Evolutionary conservation across 1,140 invertebrate species (phyloP), one percentile per base, ranked within the genome.

Genomic region (Anadara kagoshimensis): DNA sequence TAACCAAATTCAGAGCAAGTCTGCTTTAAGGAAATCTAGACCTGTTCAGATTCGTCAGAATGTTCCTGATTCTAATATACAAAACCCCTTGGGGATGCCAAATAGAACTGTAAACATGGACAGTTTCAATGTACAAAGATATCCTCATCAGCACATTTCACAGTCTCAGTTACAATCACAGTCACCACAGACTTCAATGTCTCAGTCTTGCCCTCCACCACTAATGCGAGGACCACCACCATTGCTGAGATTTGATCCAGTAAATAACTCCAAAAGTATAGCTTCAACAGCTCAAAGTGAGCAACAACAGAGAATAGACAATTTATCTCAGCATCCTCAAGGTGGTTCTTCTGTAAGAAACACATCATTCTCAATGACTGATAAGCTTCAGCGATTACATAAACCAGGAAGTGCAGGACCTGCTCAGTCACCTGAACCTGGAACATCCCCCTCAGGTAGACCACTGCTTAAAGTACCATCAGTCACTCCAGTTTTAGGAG

Each of bases 141-240:
- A 18, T n/a, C n/a, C n/a, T n/a, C n/a, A n/a, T 47, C 57, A 41
- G 18, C 64, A 43, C 29, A 74, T 16, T 11, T 20, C 14, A 10
- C n/a, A 24, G 20, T 57, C 22, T 29, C 41, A 44, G 22, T n/a
- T 24, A 16, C n/a, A 22, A 53, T 45, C 68, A 12, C 18, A 12
- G n/a, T 45, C 20, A 26, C 29, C 44, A n/a, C 41, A 29, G 29
- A 61, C 18, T n/a, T 5, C 5, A 10, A 18, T 20, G 10, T 12
- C 45, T n/a, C 24, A 20, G 29, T 43, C 36, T 4, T 65, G 26
- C 45, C 79, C 79, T 43, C 79, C 79, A 20, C 76, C 79, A 4
- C 69, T 81, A 26, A 77, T 81, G 72, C 75, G 79, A 61, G 79
- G 43, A 47, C 79, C 79, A n/a, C 79, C 79, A 12, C 79, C 79